These are phyloP conservation scores for Entelurus aequoreus DNA, from an alignment of 2,113 vertebrate species.

Conservation along the genomic window DNA sequence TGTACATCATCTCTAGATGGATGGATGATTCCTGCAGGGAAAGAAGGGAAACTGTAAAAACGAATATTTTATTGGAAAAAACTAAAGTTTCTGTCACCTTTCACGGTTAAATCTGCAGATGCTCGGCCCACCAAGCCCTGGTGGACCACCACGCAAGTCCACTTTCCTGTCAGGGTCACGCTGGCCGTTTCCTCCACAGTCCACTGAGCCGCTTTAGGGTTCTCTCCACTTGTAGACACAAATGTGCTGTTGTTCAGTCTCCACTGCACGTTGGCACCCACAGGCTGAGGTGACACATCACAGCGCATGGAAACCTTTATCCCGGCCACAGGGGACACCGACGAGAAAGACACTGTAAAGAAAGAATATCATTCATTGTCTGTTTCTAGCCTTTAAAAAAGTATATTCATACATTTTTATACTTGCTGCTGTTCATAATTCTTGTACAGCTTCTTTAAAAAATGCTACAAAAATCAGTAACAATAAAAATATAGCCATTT, in stretches of 20 bases:
- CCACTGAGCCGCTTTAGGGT: fast-evolving
- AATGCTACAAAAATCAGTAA: no score
- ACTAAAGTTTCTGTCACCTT: constrained; percentile 43
- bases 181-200: constrained; percentile 13
- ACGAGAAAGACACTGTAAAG: constrained; percentile 50
- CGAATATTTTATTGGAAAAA: background rate
- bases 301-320: constrained; percentile 33
- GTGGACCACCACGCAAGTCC: constrained; percentile 53
- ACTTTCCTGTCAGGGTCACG: constrained; percentile 41
- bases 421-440: no score
- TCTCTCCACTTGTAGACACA: background rate
- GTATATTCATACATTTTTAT: no score
- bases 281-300: constrained; percentile 29
- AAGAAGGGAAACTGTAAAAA: background rate
- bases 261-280: constrained; percentile 22
- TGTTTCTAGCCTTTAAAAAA: no score
- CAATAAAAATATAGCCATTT: no score
- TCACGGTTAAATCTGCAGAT: constrained; percentile 44
- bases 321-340: constrained; percentile 33
- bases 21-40: constrained; percentile 54
- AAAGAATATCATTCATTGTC: constrained; percentile 1
- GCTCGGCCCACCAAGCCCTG: constrained; percentile 2
- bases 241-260: constrained; percentile 36
- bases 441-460: no score
- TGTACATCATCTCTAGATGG: constrained; percentile 38